Evolutionary conservation across 1,140 invertebrate genomes (phyloP).

Genomic region (Papilio helenus): DNA sequence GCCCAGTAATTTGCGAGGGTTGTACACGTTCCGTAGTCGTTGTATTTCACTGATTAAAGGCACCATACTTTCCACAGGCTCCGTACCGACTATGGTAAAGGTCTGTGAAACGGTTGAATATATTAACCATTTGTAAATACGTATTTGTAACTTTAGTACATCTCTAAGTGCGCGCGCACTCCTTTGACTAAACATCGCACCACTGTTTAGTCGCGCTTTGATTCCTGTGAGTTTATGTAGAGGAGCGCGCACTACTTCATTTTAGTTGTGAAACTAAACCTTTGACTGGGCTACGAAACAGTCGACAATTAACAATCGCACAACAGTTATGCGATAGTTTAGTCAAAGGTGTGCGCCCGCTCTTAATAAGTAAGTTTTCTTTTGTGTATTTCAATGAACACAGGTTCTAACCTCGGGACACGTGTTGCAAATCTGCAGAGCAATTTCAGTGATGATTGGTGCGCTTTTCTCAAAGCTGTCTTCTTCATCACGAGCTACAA

Average conservation of each 20-base stretch:
- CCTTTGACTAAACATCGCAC: too few species aligned
- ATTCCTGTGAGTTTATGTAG: too few species aligned
- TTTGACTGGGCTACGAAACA: too few species aligned
- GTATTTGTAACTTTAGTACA: background rate
- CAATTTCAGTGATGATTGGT: slow-evolving; percentile 75
- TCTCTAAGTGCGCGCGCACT: too few species aligned
- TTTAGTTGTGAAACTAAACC: too few species aligned
- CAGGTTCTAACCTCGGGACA: slow-evolving; percentile 77
- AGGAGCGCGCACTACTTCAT: too few species aligned
- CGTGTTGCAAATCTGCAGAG: slow-evolving; percentile 77
- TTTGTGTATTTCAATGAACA: background rate
- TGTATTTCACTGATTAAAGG: slow-evolving; percentile 84
- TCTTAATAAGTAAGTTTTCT: too few species aligned
- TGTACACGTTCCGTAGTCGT: slow-evolving; percentile 84
- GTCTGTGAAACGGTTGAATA: slow-evolving; percentile 69
- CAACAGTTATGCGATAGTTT: too few species aligned
- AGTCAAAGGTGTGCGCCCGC: too few species aligned
- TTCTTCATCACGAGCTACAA: slow-evolving; percentile 69
- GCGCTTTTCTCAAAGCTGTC: slow-evolving; percentile 80
- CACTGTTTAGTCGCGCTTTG: too few species aligned
- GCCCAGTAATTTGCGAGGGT: slow-evolving; percentile 89
- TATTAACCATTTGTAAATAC: background rate
- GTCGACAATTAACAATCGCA: too few species aligned
- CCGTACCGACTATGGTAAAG: slow-evolving; percentile 83
- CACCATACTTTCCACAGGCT: slow-evolving; percentile 84